These are phyloP conservation scores for Felis catus DNA, from an alignment of 2,113 vertebrate species.

Conservation along the genomic window DNA sequence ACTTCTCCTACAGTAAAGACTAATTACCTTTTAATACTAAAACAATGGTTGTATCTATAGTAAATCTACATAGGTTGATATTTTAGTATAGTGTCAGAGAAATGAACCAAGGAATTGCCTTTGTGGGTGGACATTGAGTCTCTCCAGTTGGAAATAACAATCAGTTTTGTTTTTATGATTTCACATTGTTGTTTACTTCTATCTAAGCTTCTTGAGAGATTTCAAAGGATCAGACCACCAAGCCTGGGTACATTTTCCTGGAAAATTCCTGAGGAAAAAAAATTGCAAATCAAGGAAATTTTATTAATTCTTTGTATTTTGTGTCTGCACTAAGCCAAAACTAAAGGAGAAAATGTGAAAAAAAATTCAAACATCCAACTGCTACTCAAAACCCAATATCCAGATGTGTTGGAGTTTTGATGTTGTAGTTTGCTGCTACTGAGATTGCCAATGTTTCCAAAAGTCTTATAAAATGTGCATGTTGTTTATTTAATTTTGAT, in stretches of 20 bases:
- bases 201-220: slow-evolving; percentile 1
- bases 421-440: neutral
- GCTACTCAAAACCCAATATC: neutral
- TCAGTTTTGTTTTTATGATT: slow-evolving; percentile 18
- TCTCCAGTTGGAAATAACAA: neutral
- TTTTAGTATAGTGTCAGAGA: neutral
- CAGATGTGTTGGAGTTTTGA: neutral
- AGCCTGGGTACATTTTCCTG: neutral
- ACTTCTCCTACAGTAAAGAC: neutral
- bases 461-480: neutral
- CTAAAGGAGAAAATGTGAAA: neutral
- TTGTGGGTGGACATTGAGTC: neutral
- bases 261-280: neutral
- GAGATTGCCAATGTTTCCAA: neutral
- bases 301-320: neutral
- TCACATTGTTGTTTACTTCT: neutral
- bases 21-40: neutral
- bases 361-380: neutral
- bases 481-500: neutral
- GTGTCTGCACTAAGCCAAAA: neutral
- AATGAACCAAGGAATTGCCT: neutral
- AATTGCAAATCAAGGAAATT: neutral
- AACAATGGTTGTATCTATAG: neutral
- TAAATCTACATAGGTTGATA: neutral
- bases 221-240: neutral